Evolutionary conservation across 2,888 invertebrate species (phyloP).

Genomic region (Thymelicus acteon): DNA sequence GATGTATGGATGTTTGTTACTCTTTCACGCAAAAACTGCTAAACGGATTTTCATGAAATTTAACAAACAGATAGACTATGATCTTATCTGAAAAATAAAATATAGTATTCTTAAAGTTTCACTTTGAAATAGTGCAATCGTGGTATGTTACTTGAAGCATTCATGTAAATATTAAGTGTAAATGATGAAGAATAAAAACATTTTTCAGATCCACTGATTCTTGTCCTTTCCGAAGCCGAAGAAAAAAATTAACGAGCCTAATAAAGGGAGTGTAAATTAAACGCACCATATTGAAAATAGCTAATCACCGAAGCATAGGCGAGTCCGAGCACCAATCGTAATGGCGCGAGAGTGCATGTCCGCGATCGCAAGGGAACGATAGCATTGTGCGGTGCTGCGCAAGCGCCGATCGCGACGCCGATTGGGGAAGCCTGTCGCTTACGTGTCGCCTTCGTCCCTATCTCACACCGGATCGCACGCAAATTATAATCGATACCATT

Average conservation of each 20-base stretch:
- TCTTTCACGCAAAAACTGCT: too few relatives aligned
- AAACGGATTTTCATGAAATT: too few relatives aligned
- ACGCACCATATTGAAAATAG: conserved; percentile 57
- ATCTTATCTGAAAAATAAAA: too few relatives aligned
- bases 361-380: conserved; percentile 79
- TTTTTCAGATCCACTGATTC: too few relatives aligned
- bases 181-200: background rate
- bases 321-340: conserved; percentile 74
- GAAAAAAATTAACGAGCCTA: conserved; percentile 34
- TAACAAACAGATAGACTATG: too few relatives aligned
- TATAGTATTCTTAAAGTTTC: too few relatives aligned
- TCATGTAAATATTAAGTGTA: too few relatives aligned
- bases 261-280: conserved; percentile 35
- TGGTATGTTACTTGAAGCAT: too few relatives aligned
- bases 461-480: conserved; percentile 80
- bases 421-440: conserved; percentile 80
- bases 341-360: conserved; percentile 78
- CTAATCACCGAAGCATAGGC: conserved; percentile 69
- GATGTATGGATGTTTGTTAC: too few relatives aligned
- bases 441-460: conserved; percentile 78
- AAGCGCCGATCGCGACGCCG: conserved; percentile 77
- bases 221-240: background rate
- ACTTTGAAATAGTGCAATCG: too few relatives aligned
- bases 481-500: conserved; percentile 85
- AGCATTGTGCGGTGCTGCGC: conserved; percentile 78